Evolutionary conservation across 23 tunicate species (phyloP).

Genomic region (Diplosoma virens): DNA sequence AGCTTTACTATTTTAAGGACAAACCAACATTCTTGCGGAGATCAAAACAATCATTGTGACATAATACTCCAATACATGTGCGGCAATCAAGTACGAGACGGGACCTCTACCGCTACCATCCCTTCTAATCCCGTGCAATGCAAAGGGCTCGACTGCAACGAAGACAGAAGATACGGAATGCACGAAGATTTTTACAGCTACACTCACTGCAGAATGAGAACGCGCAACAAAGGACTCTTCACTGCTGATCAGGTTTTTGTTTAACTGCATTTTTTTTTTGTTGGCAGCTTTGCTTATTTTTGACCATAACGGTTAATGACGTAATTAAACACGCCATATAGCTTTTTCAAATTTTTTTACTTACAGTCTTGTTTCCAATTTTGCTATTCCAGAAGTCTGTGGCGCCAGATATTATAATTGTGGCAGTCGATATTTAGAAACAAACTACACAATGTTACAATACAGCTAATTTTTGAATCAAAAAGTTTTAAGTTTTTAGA

Average conservation of each 20-base stretch:
- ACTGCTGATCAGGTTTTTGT: conserved; percentile 52
- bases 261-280: too few relatives aligned
- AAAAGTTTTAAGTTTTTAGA: too few relatives aligned
- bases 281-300: too few relatives aligned
- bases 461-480: too few relatives aligned
- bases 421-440: too few relatives aligned
- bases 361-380: too few relatives aligned
- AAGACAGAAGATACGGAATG: conserved; percentile 63
- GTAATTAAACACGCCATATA: too few relatives aligned
- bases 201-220: conserved; percentile 50
- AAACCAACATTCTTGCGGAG: conserved; percentile 93
- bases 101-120: conserved; percentile 53
- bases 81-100: conserved; percentile 69
- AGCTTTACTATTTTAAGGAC: conserved; percentile 49
- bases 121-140: conserved; percentile 55
- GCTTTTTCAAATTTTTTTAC: too few relatives aligned
- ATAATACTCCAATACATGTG: conserved; percentile 88
- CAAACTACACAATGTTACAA: too few relatives aligned
- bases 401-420: too few relatives aligned
- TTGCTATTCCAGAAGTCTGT: too few relatives aligned
- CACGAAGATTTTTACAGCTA: conserved; percentile 80
- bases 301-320: too few relatives aligned
- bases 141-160: conserved; percentile 50
- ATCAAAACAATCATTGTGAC: conserved; percentile 80
- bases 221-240: conserved; percentile 70